phyloP scores from a whole-genome alignment of 2,797 vertebrate species.

The Pseudochirops corinnae region DNA sequence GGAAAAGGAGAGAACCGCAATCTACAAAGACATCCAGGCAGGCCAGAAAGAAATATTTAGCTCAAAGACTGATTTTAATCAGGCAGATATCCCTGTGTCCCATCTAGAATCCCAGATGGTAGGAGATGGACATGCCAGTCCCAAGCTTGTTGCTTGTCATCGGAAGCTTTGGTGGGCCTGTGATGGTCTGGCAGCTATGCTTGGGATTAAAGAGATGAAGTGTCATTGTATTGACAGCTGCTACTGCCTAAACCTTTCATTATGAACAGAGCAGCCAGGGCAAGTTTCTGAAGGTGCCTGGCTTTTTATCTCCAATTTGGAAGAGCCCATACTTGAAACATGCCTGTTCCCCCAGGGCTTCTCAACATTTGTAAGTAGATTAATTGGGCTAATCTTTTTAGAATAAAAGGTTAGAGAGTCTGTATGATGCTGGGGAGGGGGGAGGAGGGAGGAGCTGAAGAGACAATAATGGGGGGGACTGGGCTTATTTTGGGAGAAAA shows the following conservation, averaged over 20 bases:
- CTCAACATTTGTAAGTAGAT: constrained; percentile 80
- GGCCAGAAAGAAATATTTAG: background rate
- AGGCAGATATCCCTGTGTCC: background rate
- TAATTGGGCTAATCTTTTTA: constrained; percentile 79
- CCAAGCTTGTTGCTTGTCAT: constrained; percentile 14
- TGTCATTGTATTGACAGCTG: constrained; percentile 70
- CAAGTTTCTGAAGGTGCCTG: constrained; percentile 24
- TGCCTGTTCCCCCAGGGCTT: constrained; percentile 52
- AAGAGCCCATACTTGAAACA: constrained; percentile 55
- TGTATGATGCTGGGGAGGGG: background rate
- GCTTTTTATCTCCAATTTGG: constrained; percentile 47
- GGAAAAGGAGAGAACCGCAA: background rate
- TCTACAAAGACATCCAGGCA: background rate
- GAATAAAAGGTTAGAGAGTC: constrained; percentile 65
- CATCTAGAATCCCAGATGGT: constrained; percentile 56
- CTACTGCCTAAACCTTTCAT: background rate
- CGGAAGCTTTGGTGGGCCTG: constrained; percentile 47
- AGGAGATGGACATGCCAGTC: background rate
- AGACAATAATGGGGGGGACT: background rate
- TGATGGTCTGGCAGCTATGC: constrained; percentile 36
- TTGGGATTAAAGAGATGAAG: constrained; percentile 42
- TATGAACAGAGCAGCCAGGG: background rate
- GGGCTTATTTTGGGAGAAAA: constrained; percentile 45
- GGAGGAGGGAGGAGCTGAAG: background rate
- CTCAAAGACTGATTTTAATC: background rate